Percentiles rank a stretch among this genome's conserved stretches.
Conservation (phyloP, 2,888 invertebrate genomes). For the Amorpha juglandis region DNA sequence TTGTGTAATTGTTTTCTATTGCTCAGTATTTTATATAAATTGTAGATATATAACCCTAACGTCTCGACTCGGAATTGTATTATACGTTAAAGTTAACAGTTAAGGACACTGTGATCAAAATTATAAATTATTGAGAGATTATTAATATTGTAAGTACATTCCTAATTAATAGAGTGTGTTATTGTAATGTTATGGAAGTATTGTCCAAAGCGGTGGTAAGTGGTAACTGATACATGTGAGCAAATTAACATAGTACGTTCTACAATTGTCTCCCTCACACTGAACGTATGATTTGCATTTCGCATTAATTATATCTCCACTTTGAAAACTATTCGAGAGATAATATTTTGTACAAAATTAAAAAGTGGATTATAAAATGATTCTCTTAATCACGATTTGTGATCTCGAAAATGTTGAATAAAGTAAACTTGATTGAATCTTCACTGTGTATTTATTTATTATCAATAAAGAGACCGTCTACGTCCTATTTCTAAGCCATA, state of each 20-base stretch:
- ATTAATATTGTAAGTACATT: slow-evolving; percentile 82
- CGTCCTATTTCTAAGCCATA: background rate
- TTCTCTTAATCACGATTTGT: slow-evolving; percentile 75
- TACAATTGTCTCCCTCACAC: slow-evolving; percentile 65
- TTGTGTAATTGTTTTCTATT: slow-evolving; percentile 81
- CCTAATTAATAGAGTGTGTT: slow-evolving; percentile 79
- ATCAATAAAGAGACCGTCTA: slow-evolving; percentile 40
- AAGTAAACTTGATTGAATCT: slow-evolving; percentile 79
- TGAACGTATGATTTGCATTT: slow-evolving; percentile 62
- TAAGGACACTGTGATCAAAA: slow-evolving; percentile 84
- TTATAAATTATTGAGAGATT: slow-evolving; percentile 85
- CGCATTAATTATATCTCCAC: slow-evolving; percentile 62
- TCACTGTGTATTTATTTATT: slow-evolving; percentile 51
- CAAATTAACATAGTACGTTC: slow-evolving; percentile 45
- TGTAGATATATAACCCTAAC: slow-evolving; percentile 61
- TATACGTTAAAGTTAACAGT: slow-evolving; percentile 82
- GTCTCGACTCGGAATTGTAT: slow-evolving; percentile 79
- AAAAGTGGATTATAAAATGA: slow-evolving; percentile 69
- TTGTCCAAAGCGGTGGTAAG: slow-evolving; percentile 61
- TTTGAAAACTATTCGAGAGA: slow-evolving; percentile 68
- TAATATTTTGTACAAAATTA: slow-evolving; percentile 83
- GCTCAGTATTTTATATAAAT: slow-evolving; percentile 81
- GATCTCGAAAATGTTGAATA: slow-evolving; percentile 80
- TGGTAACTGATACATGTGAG: slow-evolving; percentile 21
- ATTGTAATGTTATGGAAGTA: slow-evolving; percentile 74